These are phyloP conservation scores for Epicauta chinensis DNA, from an alignment of 1,140 invertebrate species.

Conservation along the genomic window DNA sequence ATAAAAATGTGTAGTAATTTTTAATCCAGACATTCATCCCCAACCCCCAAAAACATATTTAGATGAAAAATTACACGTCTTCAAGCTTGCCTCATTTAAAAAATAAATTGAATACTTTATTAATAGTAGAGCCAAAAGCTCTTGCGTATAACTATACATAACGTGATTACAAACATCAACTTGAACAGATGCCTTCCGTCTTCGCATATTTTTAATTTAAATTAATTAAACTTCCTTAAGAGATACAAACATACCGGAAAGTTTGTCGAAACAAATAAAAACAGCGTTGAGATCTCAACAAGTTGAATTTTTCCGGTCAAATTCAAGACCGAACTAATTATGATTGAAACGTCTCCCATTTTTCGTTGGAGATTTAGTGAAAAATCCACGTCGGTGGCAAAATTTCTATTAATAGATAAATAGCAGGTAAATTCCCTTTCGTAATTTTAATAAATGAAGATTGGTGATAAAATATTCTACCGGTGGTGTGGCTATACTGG, in stretches of 20 bases:
- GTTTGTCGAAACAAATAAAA: no score
- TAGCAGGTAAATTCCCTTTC: constrained; percentile 1
- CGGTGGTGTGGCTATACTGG: constrained; percentile 13
- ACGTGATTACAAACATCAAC: constrained; percentile 17
- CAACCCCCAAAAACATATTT: constrained; percentile 11
- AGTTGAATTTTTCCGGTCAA: no score
- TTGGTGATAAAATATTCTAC: constrained; percentile 15
- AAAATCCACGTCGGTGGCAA: no score
- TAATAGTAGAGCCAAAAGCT: constrained; percentile 15
- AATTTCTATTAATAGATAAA: constrained; percentile 11
- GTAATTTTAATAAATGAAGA: constrained; percentile 20
- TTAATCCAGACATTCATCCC: constrained; percentile 14
- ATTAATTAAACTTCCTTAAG: constrained; percentile 11
- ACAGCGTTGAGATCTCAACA: no score
- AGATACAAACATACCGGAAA: no score
- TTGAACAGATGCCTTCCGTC: constrained; percentile 9
- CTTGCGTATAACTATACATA: constrained; percentile 14
- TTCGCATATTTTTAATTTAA: constrained; percentile 3
- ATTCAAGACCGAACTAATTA: no score
- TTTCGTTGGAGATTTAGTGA: no score
- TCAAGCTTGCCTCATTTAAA: constrained; percentile 18
- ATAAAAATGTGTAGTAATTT: constrained; percentile 21
- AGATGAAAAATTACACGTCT: constrained; percentile 17
- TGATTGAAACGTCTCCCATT: no score
- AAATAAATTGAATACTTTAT: constrained; percentile 23